Conservation (phyloP, 2,113 vertebrate species). For the Melanerpes aurifrons region DNA sequence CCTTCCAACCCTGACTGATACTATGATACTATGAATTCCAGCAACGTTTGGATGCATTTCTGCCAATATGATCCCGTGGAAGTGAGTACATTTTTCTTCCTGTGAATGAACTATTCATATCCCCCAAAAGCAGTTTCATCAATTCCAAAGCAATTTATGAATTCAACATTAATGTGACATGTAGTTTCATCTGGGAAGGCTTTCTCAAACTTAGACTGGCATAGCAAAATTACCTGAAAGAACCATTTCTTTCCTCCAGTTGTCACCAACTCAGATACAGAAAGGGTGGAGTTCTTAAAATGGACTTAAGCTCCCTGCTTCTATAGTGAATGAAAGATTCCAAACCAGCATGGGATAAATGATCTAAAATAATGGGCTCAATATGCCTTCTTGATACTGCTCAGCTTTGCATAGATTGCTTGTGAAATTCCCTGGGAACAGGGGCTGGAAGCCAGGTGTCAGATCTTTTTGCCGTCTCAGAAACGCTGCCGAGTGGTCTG, state of each 20-base stretch:
- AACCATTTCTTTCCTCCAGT: background rate
- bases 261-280: background rate
- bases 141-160: slow-evolving; percentile 63
- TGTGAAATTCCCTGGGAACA: background rate
- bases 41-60: slow-evolving; percentile 29
- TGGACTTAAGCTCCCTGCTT: background rate
- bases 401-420: slow-evolving; percentile 9
- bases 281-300: background rate
- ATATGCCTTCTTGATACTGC: background rate
- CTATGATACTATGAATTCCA: background rate
- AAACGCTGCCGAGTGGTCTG: slow-evolving; percentile 47
- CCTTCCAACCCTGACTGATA: too few relatives aligned
- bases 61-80: background rate
- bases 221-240: slow-evolving; percentile 20
- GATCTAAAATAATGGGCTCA: background rate
- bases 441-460: slow-evolving; percentile 16
- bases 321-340: background rate
- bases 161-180: slow-evolving; percentile 65
- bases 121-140: slow-evolving; percentile 48
- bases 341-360: background rate
- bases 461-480: slow-evolving; percentile 61
- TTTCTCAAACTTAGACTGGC: slow-evolving; percentile 22
- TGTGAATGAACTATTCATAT: slow-evolving; percentile 60
- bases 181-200: slow-evolving; percentile 27
- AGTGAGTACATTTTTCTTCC: slow-evolving; percentile 44